Evolutionary conservation across 2,888 invertebrate species (phyloP), one percentile per base, ranked within the genome.

Genomic region (Volucella inflata): DNA sequence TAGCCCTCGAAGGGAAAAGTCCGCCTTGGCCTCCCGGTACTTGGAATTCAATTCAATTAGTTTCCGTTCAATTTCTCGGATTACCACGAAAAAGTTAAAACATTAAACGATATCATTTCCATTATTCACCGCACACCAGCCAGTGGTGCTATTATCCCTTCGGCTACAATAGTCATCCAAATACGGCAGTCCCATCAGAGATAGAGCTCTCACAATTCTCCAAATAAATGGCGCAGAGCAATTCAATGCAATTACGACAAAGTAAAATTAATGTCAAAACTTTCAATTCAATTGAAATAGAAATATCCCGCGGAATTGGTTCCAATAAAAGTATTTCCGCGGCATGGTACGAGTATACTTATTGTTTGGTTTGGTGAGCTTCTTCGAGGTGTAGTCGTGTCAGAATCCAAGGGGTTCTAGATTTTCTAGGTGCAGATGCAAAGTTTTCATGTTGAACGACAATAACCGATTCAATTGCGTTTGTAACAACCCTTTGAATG

Each of bases 181-280:
- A 44, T 44, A 44, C 9, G 46, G 10, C 11, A 10, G 42, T 6
- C 11, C n/a, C n/a, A 40, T 11, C 16, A 11, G 9, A 40, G 17
- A 14, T 16, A 48, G 44, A 44, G 38, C 0, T 38, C 12, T 71
- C 65, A 71, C 70, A 81, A 65, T 71, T 60, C 71, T 48, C 42
- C 59, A 75, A 55, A 80, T 71, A 85, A 81, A 76, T 80, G 67
- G 71, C 85, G 71, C 77, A 48, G 8, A 67, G 80, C 80, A 85
- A 77, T 85, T 81, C 85, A 77, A 85, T 85, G 85, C 85, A 85
- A 85, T 85, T 81, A 85, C 85, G 67, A 62, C 14, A 57, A 81
- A 85, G 76, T 81, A 57, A 71, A 85, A 85, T 85, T 81, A 85
- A 85, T 85, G 85, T 81, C 71, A 80, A 85, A 85, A 85, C 76